Evolutionary conservation across 2,797 vertebrate species (phyloP).

Genomic region (Tokudaia tokunoshimensis): DNA sequence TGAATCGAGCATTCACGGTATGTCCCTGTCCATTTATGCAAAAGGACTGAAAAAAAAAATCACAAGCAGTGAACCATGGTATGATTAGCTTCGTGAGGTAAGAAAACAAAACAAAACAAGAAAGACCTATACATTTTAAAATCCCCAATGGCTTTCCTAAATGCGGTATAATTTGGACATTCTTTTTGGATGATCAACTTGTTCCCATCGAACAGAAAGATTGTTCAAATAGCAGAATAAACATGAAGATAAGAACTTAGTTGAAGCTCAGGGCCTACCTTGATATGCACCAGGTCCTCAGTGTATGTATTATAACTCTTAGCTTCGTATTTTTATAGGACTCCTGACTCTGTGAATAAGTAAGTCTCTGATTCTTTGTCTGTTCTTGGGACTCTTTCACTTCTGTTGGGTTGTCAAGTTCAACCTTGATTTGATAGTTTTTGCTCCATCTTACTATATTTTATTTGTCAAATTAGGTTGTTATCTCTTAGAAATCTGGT

Average conservation of each 20-base stretch:
- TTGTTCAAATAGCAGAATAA: neutral
- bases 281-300: neutral
- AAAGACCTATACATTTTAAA: neutral
- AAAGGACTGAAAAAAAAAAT: neutral
- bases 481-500: neutral
- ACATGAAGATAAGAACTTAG: neutral
- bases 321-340: neutral
- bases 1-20: neutral
- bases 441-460: neutral
- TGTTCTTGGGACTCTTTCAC: neutral
- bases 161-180: neutral
- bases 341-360: neutral
- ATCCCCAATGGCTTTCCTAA: neutral
- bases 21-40: neutral
- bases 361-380: neutral
- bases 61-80: fast-evolving
- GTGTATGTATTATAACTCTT: neutral
- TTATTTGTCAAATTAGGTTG: neutral
- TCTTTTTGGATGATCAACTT: neutral
- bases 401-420: neutral
- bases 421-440: neutral
- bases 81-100: neutral
- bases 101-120: slow-evolving; percentile 4
- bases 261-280: neutral
- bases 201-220: neutral